Percentiles rank a stretch among this genome's conserved stretches.
phyloP scores from a whole-genome alignment of 2,797 vertebrate species.

The Galaxias olidus region DNA sequence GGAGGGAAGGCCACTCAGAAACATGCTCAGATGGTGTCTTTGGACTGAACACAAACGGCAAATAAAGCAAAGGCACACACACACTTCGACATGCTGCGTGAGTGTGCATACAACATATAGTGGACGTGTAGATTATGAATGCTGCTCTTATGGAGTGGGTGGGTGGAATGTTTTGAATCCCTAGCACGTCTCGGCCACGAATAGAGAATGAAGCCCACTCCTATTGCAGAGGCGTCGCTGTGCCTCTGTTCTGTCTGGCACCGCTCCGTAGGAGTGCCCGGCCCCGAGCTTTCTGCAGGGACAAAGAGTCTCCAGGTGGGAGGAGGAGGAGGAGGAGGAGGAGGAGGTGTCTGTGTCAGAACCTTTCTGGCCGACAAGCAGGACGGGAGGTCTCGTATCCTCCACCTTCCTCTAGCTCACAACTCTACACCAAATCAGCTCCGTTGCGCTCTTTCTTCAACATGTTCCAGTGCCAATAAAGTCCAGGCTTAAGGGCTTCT shows the following conservation, averaged over 20 bases:
- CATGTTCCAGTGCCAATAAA: background rate
- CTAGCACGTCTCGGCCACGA: conserved; percentile 31
- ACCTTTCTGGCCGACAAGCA: conserved; percentile 7
- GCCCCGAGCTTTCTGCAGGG: conserved; percentile 18
- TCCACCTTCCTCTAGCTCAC: background rate
- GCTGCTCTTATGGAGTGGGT: conserved; percentile 10
- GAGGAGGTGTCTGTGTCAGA: conserved; percentile 19
- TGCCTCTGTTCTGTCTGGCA: conserved; percentile 23
- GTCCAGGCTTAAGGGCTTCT: no score
- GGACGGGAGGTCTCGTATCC: background rate
- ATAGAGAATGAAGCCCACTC: conserved; percentile 33
- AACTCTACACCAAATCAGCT: conserved; percentile 15
- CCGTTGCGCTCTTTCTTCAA: conserved; percentile 5
- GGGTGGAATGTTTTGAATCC: conserved; percentile 34
- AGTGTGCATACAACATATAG: no score
- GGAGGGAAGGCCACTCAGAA: background rate
- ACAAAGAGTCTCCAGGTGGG: conserved; percentile 22
- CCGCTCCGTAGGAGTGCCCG: conserved; percentile 20
- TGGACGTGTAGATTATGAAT: background rate
- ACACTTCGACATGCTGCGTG: background rate
- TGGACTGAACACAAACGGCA: background rate
- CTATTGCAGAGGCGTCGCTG: conserved; percentile 31
- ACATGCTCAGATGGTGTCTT: conserved; percentile 5
- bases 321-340: conserved; percentile 14
- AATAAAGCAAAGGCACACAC: background rate